A percentile compares a stretch with the other conserved stretches of the same genome.
These are phyloP conservation scores for Dasyprocta punctata DNA, from an alignment of 2,113 vertebrate species.

Conservation along the genomic window DNA sequence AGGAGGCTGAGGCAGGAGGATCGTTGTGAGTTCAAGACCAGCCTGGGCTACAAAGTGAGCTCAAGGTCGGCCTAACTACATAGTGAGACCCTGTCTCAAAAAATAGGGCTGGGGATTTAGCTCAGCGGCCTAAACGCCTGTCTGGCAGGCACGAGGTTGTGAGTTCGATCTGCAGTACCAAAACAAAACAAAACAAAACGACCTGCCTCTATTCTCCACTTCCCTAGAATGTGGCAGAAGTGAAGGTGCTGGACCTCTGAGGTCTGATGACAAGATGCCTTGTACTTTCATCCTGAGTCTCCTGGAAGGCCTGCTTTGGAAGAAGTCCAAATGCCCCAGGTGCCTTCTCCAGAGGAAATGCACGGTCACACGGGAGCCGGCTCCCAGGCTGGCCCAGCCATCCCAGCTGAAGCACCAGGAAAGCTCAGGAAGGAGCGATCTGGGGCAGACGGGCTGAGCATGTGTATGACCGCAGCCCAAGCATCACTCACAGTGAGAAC, in stretches of 20 bases:
- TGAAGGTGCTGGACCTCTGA: background rate
- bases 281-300: background rate
- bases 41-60: too few relatives aligned
- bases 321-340: background rate
- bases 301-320: background rate
- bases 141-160: too few relatives aligned
- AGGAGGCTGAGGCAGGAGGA: too few relatives aligned
- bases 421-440: background rate
- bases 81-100: too few relatives aligned
- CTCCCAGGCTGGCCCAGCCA: background rate
- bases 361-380: rapidly evolving
- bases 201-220: background rate
- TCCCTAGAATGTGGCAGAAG: background rate
- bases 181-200: too few relatives aligned
- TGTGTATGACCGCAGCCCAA: background rate
- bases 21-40: too few relatives aligned
- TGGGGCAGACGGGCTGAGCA: background rate
- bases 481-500: background rate
- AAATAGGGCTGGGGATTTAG: too few relatives aligned
- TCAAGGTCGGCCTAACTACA: too few relatives aligned
- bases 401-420: background rate
- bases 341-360: background rate
- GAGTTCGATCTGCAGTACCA: too few relatives aligned
- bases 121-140: too few relatives aligned
- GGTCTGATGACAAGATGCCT: background rate